Evolutionary conservation across 2,888 invertebrate genomes (phyloP), one percentile per base, ranked within the genome.

Genomic region (Tethea ocularis): DNA sequence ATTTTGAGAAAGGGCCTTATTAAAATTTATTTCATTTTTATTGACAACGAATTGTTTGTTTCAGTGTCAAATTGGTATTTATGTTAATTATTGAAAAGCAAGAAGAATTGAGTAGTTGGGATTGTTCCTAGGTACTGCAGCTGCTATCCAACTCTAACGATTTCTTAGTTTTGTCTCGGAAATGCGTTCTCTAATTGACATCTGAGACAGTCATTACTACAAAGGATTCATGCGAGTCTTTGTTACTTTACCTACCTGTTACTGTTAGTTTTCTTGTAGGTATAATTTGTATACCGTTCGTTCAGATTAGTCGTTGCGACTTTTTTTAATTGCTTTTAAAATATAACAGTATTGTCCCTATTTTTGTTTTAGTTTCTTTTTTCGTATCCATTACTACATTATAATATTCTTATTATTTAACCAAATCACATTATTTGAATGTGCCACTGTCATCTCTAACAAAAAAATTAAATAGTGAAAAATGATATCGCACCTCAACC

Each of bases 1-100:
- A 83, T 83, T 78, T 74, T 67, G 69, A 76, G 69, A 75, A 73
- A 66, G 71, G 67, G 61, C 33, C 20, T 80, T 78, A 81, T 76
- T 78, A 74, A 79, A 80, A 81, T 74, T 69, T 69, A 71, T 76
- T 69, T 69, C 69, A 65, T 71, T 74, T 69, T 70, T 74, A 74
- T 76, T 78, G 72, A n/a, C 71, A 64, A 56, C 57, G 57, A 23
- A 26, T 63, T 57, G 54, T 52, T 51, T 54, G 54, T 57, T 26
- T 20, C 53, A 56, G 11, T 51, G 51, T 54, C 56, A 38, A 61
- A 56, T 38, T 52, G 55, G 57, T 51, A 46, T 46, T 6, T 56
- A 2, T 38, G 55, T 55, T 51, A 33, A 53, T 22, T 24, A 17
- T 51, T 57, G 57, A 36, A 7, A 54, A 51, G 58, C 61, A 61